phyloP scores from a whole-genome alignment of 2,888 invertebrate genomes.

The Drosophila neotestacea region DNA sequence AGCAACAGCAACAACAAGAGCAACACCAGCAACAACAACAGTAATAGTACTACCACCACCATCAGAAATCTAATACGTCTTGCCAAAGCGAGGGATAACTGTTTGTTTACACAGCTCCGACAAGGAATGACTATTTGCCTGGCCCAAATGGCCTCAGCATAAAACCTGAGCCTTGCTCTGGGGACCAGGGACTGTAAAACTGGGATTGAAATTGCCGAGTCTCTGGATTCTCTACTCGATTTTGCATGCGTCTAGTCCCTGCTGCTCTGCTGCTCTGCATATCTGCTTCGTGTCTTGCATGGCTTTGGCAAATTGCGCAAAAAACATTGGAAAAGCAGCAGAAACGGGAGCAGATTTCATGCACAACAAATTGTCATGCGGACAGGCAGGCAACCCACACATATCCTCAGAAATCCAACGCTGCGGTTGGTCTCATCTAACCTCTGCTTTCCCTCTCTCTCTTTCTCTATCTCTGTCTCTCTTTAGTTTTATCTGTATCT shows the following conservation, averaged over 20 bases:
- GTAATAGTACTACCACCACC: conserved; percentile 17
- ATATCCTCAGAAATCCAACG: conserved; percentile 47
- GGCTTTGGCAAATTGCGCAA: conserved; percentile 78
- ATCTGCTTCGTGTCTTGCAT: conserved; percentile 70
- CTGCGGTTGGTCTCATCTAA: conserved; percentile 68
- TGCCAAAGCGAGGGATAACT: conserved; percentile 73
- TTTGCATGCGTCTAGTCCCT: conserved; percentile 42
- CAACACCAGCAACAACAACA: conserved; percentile 32
- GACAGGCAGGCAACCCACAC: conserved; percentile 72
- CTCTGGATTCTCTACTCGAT: conserved; percentile 44
- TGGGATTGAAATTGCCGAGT: conserved; percentile 15
- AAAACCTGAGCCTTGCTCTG: conserved; percentile 39
- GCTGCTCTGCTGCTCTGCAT: conserved; percentile 36
- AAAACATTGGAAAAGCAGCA: conserved; percentile 66
- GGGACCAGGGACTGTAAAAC: conserved; percentile 26
- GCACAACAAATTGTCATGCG: conserved; percentile 79
- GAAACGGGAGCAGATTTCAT: conserved; percentile 70
- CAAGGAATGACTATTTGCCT: conserved; percentile 64
- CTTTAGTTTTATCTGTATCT: background rate
- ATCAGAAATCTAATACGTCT: conserved; percentile 77
- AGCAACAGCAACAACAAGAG: conserved; percentile 27
- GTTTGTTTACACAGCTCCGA: conserved; percentile 73
- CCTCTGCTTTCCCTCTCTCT: background rate
- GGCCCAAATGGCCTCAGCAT: conserved; percentile 44
- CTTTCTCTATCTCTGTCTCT: background rate